Conservation (phyloP, 2,888 invertebrate species). For the Deroplatys truncata region DNA sequence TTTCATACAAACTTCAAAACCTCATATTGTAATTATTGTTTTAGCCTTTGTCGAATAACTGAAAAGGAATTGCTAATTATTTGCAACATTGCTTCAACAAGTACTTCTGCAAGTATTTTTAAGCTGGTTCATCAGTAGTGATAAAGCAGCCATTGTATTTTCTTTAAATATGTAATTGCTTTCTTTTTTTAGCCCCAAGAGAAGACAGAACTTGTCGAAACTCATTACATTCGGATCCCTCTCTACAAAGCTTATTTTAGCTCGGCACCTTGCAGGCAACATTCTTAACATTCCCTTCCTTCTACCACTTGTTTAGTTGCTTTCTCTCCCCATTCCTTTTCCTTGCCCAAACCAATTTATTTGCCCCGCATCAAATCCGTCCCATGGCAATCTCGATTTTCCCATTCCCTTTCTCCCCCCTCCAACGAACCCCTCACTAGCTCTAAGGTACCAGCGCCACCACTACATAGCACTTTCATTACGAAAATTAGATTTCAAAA, state of each 20-base stretch:
- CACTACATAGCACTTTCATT: neutral
- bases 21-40: too few relatives aligned
- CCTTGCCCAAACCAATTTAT: neutral
- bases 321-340: neutral
- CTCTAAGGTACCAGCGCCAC: neutral
- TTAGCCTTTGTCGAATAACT: too few relatives aligned
- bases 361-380: neutral
- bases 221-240: neutral
- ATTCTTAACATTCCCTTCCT: neutral
- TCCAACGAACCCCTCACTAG: neutral
- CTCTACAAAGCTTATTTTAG: neutral
- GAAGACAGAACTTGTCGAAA: neutral
- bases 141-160: too few relatives aligned
- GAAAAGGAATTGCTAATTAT: too few relatives aligned
- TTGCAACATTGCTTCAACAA: too few relatives aligned
- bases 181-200: neutral
- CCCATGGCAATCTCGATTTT: neutral
- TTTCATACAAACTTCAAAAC: too few relatives aligned
- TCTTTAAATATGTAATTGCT: too few relatives aligned
- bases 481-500: neutral
- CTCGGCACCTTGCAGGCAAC: neutral
- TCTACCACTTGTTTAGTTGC: neutral
- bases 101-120: too few relatives aligned
- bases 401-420: neutral
- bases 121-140: too few relatives aligned